Evolutionary conservation across 2,797 vertebrate species (phyloP), one percentile per base, ranked within the genome.

Genomic region (Gymnodraco acuticeps): DNA sequence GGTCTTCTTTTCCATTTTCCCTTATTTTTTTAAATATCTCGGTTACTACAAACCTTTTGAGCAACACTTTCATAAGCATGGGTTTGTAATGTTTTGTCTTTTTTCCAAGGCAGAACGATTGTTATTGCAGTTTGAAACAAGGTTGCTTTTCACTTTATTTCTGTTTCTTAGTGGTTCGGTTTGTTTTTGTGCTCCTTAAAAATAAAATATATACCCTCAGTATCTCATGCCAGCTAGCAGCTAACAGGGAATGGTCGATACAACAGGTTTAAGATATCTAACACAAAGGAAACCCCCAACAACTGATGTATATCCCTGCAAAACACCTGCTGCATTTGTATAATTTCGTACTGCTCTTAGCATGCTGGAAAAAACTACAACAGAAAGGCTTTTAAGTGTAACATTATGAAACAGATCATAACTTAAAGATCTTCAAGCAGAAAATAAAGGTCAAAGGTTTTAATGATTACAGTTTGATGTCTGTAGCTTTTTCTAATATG

Each of bases 1-100:
- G 4, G 64, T 74, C 75, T 75, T 71, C 74, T 81, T 56, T 80
- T 62, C 55, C 43, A 56, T 64, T 64, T 83, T 76, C 60, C 63
- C 46, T 60, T 31, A 61, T 80, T 73, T 86, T 78, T 27, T 71
- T 15, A 7, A 3, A 7, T 16, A 47, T 80, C 59, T 60, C 15
- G 55, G 20, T 60, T 59, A 43, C 65, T 67, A 33, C 50, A 75
- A 64, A 80, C 84, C 51, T 80, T 82, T 82, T 48, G 58, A 14
- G 31, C 23, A 59, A 74, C 54, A 53, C 27, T 73, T 64, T 88
- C 60, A 81, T 86, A 67, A 73, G 69, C 23, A 64, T 64, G 27
- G 33, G 65, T 59, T 71, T 85, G 47, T 66, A 74, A 84, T 77
- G 27, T 70, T 54, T 52, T 80, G 52, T 56, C 7, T 43, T 79